Evolutionary conservation across 2,113 vertebrate genomes (phyloP).

Genomic region (Anarhynchus alexandrinus): DNA sequence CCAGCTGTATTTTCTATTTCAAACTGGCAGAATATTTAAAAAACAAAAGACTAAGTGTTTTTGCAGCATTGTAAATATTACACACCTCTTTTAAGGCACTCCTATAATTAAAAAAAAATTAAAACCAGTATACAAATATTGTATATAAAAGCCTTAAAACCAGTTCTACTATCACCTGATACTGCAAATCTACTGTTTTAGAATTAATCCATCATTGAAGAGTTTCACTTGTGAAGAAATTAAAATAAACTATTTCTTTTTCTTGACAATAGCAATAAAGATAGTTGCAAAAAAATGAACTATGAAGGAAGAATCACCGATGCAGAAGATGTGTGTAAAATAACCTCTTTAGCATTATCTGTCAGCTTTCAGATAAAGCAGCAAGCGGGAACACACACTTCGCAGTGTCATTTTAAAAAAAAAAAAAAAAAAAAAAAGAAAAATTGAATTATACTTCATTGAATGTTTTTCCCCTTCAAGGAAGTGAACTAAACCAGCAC

Average conservation of each 20-base stretch:
- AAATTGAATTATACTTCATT: not conserved
- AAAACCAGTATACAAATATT: not conserved
- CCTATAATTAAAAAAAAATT: not conserved
- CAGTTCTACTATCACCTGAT: not conserved
- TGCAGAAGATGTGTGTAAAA: not conserved
- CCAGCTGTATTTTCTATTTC: not conserved
- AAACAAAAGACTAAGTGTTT: not conserved
- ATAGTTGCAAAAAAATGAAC: not conserved
- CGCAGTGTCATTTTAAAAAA: not conserved
- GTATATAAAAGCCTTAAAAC: not conserved
- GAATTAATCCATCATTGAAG: not conserved
- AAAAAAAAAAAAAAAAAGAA: not conserved
- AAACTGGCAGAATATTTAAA: not conserved
- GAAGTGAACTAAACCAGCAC: not conserved
- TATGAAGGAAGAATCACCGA: not conserved
- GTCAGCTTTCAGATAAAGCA: not conserved
- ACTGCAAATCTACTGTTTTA: not conserved
- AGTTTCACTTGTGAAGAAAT: not conserved
- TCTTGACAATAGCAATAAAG: not conserved
- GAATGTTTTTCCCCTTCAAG: not conserved
- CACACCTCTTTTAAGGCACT: not conserved
- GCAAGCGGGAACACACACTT: not conserved
- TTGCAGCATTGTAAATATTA: not conserved
- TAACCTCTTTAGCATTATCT: not conserved
- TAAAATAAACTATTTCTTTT: not conserved